Percentiles rank a stretch among this genome's conserved stretches.
phyloP scores from a whole-genome alignment of 2,888 invertebrate species.

The Phorcus lineatus region DNA sequence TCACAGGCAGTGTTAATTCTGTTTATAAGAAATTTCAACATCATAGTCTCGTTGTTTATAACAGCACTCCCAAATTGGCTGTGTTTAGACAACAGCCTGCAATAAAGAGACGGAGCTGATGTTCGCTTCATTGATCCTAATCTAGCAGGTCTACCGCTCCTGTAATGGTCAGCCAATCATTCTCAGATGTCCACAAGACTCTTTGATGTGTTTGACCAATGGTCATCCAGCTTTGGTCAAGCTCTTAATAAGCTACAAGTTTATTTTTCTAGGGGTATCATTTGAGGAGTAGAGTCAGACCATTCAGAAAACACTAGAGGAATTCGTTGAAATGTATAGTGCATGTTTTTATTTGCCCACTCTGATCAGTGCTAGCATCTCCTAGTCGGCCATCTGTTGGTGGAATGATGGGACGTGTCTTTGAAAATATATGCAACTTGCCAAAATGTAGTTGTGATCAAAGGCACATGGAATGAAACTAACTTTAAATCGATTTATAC shows the following conservation, averaged over 20 bases:
- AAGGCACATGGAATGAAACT: too few relatives aligned
- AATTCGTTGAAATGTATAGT: slow-evolving; percentile 1
- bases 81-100: slow-evolving; percentile 4
- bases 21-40: slow-evolving; percentile 15
- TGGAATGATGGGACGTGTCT: background rate
- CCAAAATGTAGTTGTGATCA: too few relatives aligned
- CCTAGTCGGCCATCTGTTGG: background rate
- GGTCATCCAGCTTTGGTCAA: background rate
- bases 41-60: slow-evolving; percentile 5
- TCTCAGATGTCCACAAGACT: background rate
- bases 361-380: background rate
- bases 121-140: background rate
- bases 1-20: too few relatives aligned
- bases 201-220: slow-evolving; percentile 11
- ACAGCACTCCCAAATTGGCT: slow-evolving; percentile 6
- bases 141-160: background rate
- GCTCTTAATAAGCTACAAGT: slow-evolving; percentile 2
- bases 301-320: background rate
- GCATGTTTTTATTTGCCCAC: background rate
- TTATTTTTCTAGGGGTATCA: slow-evolving; percentile 12
- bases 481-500: too few relatives aligned
- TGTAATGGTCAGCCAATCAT: slow-evolving; percentile 9
- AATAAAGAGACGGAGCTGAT: background rate
- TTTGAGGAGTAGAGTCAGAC: background rate
- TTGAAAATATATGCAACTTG: too few relatives aligned